These are phyloP conservation scores for Hypsibius dujardini DNA, from an alignment of 1,140 invertebrate genomes.

Conservation along the genomic window DNA sequence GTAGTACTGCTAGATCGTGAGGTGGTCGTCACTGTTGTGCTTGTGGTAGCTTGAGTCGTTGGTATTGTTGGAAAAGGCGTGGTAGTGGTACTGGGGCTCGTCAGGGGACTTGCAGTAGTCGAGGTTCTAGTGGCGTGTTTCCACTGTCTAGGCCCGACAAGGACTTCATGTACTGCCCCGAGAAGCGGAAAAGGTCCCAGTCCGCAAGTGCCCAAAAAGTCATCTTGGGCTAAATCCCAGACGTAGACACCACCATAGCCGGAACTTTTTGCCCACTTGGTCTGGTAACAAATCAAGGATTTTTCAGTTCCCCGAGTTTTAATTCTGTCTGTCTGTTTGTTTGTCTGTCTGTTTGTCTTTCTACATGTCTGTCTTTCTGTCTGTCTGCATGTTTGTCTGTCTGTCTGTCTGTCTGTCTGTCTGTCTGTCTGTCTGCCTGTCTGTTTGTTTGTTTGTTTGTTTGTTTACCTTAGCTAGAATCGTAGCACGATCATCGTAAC, in stretches of 20 bases:
- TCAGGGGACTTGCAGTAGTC: background rate
- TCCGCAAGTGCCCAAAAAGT: background rate
- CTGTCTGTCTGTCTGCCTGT: too few species aligned
- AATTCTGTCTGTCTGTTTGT: too few species aligned
- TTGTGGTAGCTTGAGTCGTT: background rate
- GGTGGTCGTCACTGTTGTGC: too few species aligned
- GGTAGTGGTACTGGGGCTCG: background rate
- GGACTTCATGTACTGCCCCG: background rate
- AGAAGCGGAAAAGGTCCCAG: background rate
- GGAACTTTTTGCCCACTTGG: background rate
- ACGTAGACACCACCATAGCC: constrained; percentile 14
- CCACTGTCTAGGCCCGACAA: background rate
- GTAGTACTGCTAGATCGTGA: too few species aligned
- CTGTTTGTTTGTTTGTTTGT: too few species aligned
- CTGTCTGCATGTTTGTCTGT: too few species aligned
- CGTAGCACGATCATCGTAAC: constrained; percentile 46
- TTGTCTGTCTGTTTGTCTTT: too few species aligned
- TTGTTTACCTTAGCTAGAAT: background rate
- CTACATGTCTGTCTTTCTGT: too few species aligned
- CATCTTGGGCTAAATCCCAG: constrained; percentile 16
- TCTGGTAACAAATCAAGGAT: background rate
- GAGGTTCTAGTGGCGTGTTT: background rate
- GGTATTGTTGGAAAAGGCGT: background rate
- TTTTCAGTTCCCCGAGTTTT: too few species aligned
- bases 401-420: too few species aligned